A percentile compares a stretch with the other conserved stretches of the same genome.
These are phyloP conservation scores for Trichonephila inaurata DNA, from an alignment of 1,140 invertebrate species.

Conservation along the genomic window DNA sequence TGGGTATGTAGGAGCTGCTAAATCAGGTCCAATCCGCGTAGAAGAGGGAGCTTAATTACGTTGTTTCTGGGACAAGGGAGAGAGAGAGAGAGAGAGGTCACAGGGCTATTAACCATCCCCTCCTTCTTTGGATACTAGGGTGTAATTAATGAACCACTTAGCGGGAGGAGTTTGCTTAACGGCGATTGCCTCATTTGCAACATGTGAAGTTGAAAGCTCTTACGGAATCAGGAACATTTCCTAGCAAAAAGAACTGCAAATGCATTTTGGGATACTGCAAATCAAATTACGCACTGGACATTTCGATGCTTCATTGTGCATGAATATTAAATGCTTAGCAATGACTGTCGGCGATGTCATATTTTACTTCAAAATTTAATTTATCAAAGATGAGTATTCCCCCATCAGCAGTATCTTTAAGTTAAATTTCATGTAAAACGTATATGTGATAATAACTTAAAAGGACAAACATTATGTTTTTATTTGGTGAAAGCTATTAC, in stretches of 20 bases:
- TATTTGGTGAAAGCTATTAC: no score
- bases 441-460: no score
- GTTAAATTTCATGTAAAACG: no score
- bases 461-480: no score
- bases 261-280: constrained; percentile 40
- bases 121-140: constrained; percentile 71
- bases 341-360: background rate
- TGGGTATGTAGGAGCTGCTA: background rate
- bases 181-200: constrained; percentile 64
- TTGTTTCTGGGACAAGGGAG: constrained; percentile 59
- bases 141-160: constrained; percentile 74
- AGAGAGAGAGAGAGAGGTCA: constrained; percentile 58
- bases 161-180: constrained; percentile 61
- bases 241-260: constrained; percentile 40
- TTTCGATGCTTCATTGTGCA: constrained; percentile 40
- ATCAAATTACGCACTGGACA: constrained; percentile 42
- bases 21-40: background rate
- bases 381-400: background rate
- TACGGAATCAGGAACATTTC: background rate
- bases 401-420: no score
- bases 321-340: background rate
- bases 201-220: constrained; percentile 62
- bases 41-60: constrained; percentile 63
- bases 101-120: constrained; percentile 65
- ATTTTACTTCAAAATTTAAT: background rate